Base-by-base conservation (phyloP, 2,888 invertebrate species). In the Sinohyriopsis cumingii region DNA sequence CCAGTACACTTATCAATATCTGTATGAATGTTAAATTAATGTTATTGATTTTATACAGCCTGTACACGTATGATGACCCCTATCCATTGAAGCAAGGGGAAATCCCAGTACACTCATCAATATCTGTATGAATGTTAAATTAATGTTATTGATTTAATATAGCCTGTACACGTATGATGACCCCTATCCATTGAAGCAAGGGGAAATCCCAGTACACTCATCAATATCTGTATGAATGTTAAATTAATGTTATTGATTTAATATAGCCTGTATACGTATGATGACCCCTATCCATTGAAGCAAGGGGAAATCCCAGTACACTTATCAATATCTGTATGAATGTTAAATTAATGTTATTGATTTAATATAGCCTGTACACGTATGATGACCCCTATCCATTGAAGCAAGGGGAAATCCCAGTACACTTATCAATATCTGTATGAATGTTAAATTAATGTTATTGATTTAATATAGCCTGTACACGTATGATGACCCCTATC, bases 381-480 rank as follows among this genome's bases (percentile, higher is more conserved):
- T 33, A 28, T 28, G 28, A 28, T 28, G 28, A 28, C 28, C 28
- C 28, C 0, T 28, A 28, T 54, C 74, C 77, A 70, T 70, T 61
- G 15, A 65, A 45, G 64, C 77, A 74, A 7, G 59, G 67, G 59
- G 55, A 55, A n/a, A 25, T 15, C 18, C 54, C 20, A 18, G 60
- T 25, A 69, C 73, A 76, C 63, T 76, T 73, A 65, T 76, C 62
- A n/a, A 73, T 59, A 67, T 76, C 76, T 75, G 54, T 18, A 59
- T 55, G 9, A 9, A n/a, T 54, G 55, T 7, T 20, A 18, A 63
- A 22, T 61, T 33, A 45, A 45, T 45, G 1, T 33, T 33, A 7
- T 7, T 33, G 33, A 33, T 33, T 33, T 33, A 9, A 33, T 33
- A 33, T 1, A 33, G 33, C 33, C 33, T 33, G 33, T 9, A 7